Base-by-base conservation (phyloP, 2,797 vertebrate genomes). In the Falco berigora region DNA sequence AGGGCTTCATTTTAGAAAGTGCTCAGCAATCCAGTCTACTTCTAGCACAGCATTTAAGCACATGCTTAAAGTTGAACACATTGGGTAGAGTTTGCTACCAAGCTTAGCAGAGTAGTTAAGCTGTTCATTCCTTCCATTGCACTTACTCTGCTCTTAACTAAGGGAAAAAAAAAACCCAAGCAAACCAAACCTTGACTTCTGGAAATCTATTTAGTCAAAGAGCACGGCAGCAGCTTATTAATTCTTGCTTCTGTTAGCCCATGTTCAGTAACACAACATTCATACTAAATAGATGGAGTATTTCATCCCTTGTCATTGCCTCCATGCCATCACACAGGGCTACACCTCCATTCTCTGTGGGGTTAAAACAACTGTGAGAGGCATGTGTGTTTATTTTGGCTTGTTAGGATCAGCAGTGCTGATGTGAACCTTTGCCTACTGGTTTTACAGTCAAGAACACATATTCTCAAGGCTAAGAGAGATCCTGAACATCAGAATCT, bases 251-350 rank as follows among this genome's bases (percentile, higher is more conserved):
- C 20, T 46, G 11, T 12, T 75, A n/a, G 14, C 15, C 6, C 7
- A 15, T 28, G 58, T 40, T 72, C 40, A 28, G 18, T 38, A 32
- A 76, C 58, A 21, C 24, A 25, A 21, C 24, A 32, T n/a, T 73
- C 38, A n/a, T 12, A 21, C 4, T n/a, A 16, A 32, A 5, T 19
- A 34, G 0, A 1, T 20, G 23, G 24, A 72, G 10, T 13, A 14
- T n/a, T 92, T 84, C 9, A 47, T 9, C 34, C 66, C 12, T 12
- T 67, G 42, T 32, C 13, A 6, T 4, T 64, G 44, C 36, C 36
- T 90, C 69, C 2, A 0, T 7, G 28, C 20, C 40, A 15, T 23
- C 49, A 49, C 0, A 0, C 7, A 23, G 23, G n/a, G 34, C 32
- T 95, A 32, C 69, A 34, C 27, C 49, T 21, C 6, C 34, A 50